Evolutionary conservation across 2,888 invertebrate genomes (phyloP), one percentile per base, ranked within the genome.

Genomic region (Perizoma flavofasciatum): DNA sequence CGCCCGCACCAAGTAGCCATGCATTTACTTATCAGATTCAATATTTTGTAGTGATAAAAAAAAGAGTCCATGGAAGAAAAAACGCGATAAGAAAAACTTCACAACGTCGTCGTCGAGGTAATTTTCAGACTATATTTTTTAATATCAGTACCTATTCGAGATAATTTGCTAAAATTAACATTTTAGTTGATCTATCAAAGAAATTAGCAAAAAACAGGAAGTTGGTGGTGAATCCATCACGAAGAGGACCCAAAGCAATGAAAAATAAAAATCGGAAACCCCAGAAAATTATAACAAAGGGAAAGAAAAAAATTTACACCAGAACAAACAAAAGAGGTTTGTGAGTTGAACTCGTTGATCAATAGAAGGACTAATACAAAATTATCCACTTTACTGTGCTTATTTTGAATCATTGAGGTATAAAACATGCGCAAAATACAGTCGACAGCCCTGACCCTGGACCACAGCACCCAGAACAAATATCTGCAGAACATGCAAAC

Each of bases 21-120:
- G 7, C 37, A 6, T 37, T 37, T 37, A 7, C 37, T 6, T 37
- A 37, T 6, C 5, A 37, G 7, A 37, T 37, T 37, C 7, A 37
- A 37, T 47, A 11, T 48, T 34, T 58, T 58, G 5, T 59, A 73
- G 73, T 72, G 37, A 6, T 73, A n/a, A 61, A 37, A 51, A 73
- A 72, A 44, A 58, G 41, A 33, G 34, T 63, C 39, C 5, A 40
- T 35, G 40, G 46, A 10, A 53, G 22, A 41, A 41, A 0, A 49
- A 6, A 8, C 6, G 22, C 10, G 35, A n/a, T 32, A 6, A 49
- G 43, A 46, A 50, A 39, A 39, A 50, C 55, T 11, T 1, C 4
- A 54, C 51, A 50, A 56, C 59, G 55, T 37, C 59, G 54, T 11
- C 44, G 56, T 11, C 44, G 55, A 57, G 50, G 59, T 59, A 59